Evolutionary conservation across 2,113 vertebrate species (phyloP), one percentile per base, ranked within the genome.

Genomic region (Phalacrocorax pelagicus): DNA sequence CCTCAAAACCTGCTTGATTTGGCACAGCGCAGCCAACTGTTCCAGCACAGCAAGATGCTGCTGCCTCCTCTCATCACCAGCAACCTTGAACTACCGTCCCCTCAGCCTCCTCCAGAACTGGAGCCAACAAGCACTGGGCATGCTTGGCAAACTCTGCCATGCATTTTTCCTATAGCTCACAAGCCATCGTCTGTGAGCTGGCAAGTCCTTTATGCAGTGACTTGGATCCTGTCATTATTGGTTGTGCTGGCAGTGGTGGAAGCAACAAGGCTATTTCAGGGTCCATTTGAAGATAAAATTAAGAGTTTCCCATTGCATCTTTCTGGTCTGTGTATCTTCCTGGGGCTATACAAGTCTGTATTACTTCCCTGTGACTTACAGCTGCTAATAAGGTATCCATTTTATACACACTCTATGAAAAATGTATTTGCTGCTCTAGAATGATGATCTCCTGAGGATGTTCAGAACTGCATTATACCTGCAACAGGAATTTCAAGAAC

Each of bases 21-120:
- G 89, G 67, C 61, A 15, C 26, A 58, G 73, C 73, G 70, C 46
- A 46, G 55, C 23, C 77, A 54, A 4, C 24, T 21, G 36, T 8
- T 42, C 78, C 69, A 23, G 59, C 66, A 3, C 9, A 38, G 72
- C 24, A 12, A 13, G 55, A 14, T 52, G 40, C 62, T 63, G 65
- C 82, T 59, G 26, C 75, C 46, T 75, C 26, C 77, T 67, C 55
- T 9, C 38, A 4, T 57, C 74, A 15, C 69, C 6, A 3, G 4
- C 32, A 44, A 5, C 1, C 59, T 71, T 7, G 0, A 62, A 2
- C 40, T 29, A 16, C 5, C 21, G 2, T 6, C 44, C 36, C 17
- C 67, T 24, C 83, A 80, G 42, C 11, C 51, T 47, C 46, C 11
- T 55, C 52, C 83, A 85, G 62, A 38, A 4, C 47, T 23, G 55